phyloP scores from a whole-genome alignment of 2,888 invertebrate species.

The Mimachlamys varia region DNA sequence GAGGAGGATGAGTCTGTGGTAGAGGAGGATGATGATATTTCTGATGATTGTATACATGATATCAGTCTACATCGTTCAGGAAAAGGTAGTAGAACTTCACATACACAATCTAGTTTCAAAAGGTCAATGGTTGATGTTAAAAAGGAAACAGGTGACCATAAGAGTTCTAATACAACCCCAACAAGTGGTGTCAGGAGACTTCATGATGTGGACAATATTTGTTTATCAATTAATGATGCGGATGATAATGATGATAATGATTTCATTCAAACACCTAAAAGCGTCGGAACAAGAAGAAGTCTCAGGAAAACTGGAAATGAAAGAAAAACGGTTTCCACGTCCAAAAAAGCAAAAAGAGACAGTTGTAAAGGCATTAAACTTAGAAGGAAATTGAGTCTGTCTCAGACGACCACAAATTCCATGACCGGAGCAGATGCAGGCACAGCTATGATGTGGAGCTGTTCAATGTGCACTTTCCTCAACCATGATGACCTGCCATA shows the following conservation, averaged over 20 bases:
- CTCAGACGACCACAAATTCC: not conserved
- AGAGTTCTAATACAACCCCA: not conserved
- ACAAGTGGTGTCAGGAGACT: not conserved
- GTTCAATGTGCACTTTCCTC: constrained; percentile 73
- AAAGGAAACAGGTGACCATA: not conserved
- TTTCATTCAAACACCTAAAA: not conserved
- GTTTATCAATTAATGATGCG: not conserved
- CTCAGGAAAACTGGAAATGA: not conserved
- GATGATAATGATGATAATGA: not conserved
- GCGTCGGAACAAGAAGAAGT: not conserved
- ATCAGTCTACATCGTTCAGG: not conserved
- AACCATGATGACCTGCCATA: constrained; percentile 68
- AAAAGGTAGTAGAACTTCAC: not conserved
- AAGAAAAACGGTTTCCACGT: not conserved
- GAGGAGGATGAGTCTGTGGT: not conserved
- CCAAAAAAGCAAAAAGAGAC: not conserved
- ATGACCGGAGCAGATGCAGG: not conserved
- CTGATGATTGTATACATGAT: not conserved
- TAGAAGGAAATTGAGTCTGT: not conserved
- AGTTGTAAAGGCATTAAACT: not conserved
- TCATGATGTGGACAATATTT: not conserved
- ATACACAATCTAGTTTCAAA: not conserved
- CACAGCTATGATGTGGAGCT: constrained; percentile 66
- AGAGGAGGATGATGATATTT: not conserved
- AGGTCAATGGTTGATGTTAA: not conserved